Conservation (phyloP, 2,888 invertebrate genomes). For the Morpho helenor region DNA sequence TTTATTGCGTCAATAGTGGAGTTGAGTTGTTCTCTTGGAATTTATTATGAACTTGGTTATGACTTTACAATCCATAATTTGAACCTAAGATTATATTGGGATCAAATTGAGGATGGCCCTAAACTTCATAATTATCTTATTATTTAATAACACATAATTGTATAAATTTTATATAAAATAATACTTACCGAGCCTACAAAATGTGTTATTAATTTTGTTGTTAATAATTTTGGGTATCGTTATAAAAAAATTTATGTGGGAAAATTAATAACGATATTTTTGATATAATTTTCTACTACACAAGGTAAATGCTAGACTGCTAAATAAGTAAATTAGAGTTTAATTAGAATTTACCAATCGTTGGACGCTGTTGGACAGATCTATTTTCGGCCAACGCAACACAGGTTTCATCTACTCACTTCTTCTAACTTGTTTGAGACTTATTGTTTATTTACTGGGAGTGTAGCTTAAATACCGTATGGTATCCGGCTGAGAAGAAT, state of each 20-base stretch:
- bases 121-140: conserved; percentile 16
- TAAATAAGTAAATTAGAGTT: no score
- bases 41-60: conserved; percentile 46
- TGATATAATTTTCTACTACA: no score
- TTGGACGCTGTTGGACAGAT: no score
- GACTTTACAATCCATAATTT: conserved; percentile 61
- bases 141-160: conserved; percentile 15
- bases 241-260: not conserved
- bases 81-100: conserved; percentile 30
- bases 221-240: not conserved
- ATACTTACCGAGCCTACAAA: not conserved
- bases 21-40: conserved; percentile 42
- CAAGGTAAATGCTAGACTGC: no score
- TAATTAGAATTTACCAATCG: no score
- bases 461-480: no score
- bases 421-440: no score
- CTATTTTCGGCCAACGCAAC: no score
- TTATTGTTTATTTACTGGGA: no score
- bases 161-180: conserved; percentile 6
- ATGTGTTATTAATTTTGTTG: not conserved
- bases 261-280: no score
- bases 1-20: conserved; percentile 43
- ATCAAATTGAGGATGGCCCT: conserved; percentile 18
- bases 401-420: no score
- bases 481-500: no score